phyloP scores from a whole-genome alignment of 2,797 vertebrate genomes.

The Tenualosa ilisha region DNA sequence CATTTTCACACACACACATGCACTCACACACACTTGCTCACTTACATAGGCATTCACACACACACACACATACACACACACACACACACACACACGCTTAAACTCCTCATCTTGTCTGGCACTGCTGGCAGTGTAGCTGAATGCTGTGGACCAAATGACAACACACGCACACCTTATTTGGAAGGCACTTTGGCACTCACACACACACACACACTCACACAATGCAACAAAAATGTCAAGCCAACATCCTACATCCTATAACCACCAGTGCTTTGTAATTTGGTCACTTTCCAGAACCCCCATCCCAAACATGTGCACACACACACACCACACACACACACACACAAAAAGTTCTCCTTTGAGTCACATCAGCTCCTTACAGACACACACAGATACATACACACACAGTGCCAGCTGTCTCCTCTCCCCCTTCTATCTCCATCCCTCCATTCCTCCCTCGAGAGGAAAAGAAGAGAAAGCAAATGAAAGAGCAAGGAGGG shows the following conservation, averaged over 20 bases:
- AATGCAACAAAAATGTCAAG: neutral
- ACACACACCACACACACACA: neutral
- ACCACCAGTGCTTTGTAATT: neutral
- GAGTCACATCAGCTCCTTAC: neutral
- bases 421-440: no score
- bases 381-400: neutral
- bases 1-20: neutral
- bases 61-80: neutral
- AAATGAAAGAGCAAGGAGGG: neutral
- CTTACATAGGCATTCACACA: neutral
- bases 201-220: neutral
- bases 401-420: neutral
- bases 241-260: neutral
- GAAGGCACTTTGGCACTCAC: neutral
- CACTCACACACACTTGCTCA: neutral
- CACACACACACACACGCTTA: constrained; percentile 26
- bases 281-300: neutral
- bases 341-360: neutral
- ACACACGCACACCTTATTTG: neutral
- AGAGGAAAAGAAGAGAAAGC: neutral
- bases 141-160: constrained; percentile 25
- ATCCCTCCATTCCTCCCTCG: no score
- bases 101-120: neutral
- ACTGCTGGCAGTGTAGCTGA: neutral
- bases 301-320: no score